Evolutionary conservation across 2,888 invertebrate species (phyloP), one percentile per base, ranked within the genome.

Genomic region (Trichogramma dendrolimi): DNA sequence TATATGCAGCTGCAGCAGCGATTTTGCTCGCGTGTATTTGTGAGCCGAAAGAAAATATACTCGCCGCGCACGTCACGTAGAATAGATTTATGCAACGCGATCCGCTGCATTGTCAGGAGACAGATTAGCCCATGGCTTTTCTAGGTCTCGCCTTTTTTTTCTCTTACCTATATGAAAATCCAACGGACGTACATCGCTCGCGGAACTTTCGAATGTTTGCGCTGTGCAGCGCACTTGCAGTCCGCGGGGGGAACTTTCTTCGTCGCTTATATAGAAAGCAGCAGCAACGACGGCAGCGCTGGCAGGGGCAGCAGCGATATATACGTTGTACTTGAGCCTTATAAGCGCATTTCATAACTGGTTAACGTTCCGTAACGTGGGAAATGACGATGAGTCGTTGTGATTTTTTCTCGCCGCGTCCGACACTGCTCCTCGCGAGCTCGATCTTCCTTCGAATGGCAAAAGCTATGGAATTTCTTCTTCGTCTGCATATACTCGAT

Each of bases 331-430:
- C 27, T 27, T 27, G 27, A 27, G 71, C 73, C 72, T 73, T 73
- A 71, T 71, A 73, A 73, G 73, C 69, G 72, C 73, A 78, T 78
- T 78, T 78, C 77, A 76, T 78, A 78, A 78, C 77, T 74, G 73
- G 70, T 73, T 72, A 75, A 73, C 75, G 74, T 75, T 73, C 76
- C 74, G 75, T 76, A 74, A 76, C 75, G 71, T 71, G 70, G 66
- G 70, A 72, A 70, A 60, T 51, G 42, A 53, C 43, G 64, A 65
- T 27, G 27, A 27, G 27, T 27, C 27, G 27, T 27, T 27, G 27
- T 27, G 27, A 27, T 27, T 27, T 27, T 27, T 27, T 27, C 27
- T 27, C 27, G 27, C 27, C 27, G 27, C 27, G 27, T 27, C 27
- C 3, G 27, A 2, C 27, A 27, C 27, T 27, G 27, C 27, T 27